Conservation (phyloP, 2,113 vertebrate genomes). For the Mirza zaza region DNA sequence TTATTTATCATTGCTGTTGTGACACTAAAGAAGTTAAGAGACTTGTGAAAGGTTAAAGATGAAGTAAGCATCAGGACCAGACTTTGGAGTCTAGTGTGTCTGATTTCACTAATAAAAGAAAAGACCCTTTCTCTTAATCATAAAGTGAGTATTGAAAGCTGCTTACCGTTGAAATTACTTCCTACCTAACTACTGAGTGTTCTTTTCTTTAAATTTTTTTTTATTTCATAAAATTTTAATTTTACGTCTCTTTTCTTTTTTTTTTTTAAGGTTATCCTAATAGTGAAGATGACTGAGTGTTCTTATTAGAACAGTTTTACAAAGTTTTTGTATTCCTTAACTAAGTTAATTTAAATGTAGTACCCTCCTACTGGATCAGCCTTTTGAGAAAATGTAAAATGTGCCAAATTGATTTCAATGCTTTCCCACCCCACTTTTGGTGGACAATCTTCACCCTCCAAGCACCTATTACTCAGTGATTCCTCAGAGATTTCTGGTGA, state of each 20-base stretch:
- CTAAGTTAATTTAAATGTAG: background rate
- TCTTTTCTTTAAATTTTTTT: too few relatives aligned
- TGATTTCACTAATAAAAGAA: background rate
- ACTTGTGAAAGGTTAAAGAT: constrained; percentile 4
- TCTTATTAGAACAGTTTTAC: background rate
- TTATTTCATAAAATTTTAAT: too few relatives aligned
- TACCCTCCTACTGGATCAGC: background rate
- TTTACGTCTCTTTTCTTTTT: too few relatives aligned
- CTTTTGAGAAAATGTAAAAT: background rate
- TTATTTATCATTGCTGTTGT: background rate
- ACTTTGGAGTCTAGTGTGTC: background rate
- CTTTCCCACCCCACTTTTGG: background rate
- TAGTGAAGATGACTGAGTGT: background rate
- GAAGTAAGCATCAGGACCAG: background rate
- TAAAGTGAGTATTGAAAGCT: background rate
- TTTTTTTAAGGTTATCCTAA: too few relatives aligned
- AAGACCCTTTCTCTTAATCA: background rate
- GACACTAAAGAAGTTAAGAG: background rate
- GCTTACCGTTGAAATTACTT: background rate
- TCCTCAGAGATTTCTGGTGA: background rate
- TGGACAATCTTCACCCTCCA: fast-evolving
- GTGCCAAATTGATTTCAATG: background rate
- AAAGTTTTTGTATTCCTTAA: background rate
- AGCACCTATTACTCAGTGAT: background rate
- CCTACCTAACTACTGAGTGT: background rate